phyloP scores from a whole-genome alignment of 2,113 vertebrate species.

The Lamprotornis superbus region DNA sequence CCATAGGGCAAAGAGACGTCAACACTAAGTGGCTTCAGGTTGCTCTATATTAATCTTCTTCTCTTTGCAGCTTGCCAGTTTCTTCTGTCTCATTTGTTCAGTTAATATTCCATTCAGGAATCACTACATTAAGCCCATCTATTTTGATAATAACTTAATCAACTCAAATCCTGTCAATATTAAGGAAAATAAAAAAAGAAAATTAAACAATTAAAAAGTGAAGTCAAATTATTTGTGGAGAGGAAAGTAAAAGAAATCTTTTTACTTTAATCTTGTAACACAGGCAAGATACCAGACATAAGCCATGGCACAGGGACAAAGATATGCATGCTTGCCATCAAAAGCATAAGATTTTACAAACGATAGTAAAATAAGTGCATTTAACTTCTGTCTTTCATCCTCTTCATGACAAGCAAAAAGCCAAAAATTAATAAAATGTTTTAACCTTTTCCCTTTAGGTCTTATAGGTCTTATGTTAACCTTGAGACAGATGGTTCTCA shows the following conservation, averaged over 20 bases:
- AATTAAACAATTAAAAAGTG: neutral
- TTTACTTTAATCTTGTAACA: neutral
- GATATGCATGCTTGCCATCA: neutral
- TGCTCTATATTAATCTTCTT: neutral
- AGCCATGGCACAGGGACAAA: neutral
- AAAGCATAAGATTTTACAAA: neutral
- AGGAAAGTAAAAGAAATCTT: neutral
- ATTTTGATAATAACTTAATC: neutral
- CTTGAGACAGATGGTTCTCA: neutral
- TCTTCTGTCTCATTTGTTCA: neutral
- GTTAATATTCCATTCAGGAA: neutral
- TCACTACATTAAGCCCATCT: neutral
- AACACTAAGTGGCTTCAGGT: neutral
- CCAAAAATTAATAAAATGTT: neutral
- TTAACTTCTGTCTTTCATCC: neutral
- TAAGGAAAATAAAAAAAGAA: neutral
- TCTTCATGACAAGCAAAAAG: neutral
- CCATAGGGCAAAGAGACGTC: neutral
- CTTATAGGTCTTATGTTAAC: neutral
- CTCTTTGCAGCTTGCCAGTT: neutral
- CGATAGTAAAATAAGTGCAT: neutral
- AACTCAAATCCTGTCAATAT: neutral
- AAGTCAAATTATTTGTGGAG: neutral
- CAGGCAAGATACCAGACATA: neutral
- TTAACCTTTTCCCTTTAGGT: neutral